These are phyloP conservation scores for Ruditapes philippinarum DNA, from an alignment of 1,140 invertebrate species.

Conservation along the genomic window DNA sequence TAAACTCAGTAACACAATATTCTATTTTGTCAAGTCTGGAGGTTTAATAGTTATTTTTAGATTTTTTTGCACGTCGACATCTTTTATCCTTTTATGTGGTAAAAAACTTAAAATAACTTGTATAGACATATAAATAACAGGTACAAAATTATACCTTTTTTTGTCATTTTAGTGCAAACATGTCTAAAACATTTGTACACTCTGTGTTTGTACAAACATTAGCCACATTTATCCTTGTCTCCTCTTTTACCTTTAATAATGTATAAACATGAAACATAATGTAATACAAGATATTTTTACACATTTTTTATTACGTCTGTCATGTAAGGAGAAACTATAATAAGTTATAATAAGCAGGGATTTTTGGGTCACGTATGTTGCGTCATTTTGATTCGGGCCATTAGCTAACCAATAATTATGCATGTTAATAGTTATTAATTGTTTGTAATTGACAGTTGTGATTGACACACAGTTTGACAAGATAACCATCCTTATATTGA, in stretches of 20 bases:
- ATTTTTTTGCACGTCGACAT: no score
- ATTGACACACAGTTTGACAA: slow-evolving; percentile 12
- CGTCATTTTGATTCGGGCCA: neutral
- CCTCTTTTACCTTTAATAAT: neutral
- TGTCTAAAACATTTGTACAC: neutral
- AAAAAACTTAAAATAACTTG: no score
- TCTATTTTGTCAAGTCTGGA: no score
- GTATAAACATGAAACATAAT: neutral
- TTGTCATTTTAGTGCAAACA: neutral
- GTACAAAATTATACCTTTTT: neutral
- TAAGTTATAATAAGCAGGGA: neutral
- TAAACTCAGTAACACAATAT: no score
- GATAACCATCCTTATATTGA: slow-evolving; percentile 19
- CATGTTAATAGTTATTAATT: slow-evolving; percentile 28
- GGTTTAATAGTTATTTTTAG: no score
- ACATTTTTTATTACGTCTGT: slow-evolving; percentile 5
- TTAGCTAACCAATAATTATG: neutral
- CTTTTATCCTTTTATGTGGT: no score
- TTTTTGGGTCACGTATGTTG: neutral
- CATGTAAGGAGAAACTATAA: neutral
- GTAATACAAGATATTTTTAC: neutral
- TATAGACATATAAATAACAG: neutral
- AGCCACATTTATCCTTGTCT: neutral
- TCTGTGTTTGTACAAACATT: neutral
- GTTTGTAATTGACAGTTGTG: slow-evolving; percentile 38